Evolutionary conservation across 2,888 invertebrate species (phyloP), one percentile per base, ranked within the genome.

Genomic region (Leptinotarsa rubiginosa): DNA sequence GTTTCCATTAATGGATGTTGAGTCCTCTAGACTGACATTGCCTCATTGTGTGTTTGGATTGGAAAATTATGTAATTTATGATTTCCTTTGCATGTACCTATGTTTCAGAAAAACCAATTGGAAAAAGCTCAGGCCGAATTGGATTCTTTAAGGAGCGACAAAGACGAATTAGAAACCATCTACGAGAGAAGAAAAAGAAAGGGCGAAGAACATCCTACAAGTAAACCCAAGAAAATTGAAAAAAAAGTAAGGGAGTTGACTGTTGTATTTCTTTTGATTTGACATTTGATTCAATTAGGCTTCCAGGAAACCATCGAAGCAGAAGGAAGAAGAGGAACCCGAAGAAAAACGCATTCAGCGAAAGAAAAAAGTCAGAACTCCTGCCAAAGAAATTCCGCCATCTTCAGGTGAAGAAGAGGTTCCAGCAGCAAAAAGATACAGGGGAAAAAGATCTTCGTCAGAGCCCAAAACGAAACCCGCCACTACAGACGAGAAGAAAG

Each of bases 31-130:
- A 25, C 4, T 3, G 25, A 25, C 25, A 25, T 4, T 41, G 10
- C 3, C 41, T 41, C 10, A 41, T 41, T 41, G 41, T 41, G 41
- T 41, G 10, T 31, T 31, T 31, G 10, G 31, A 31, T 31, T 31
- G 31, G 2, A 31, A 31, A 31, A 31, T 31, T 31, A 31, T 31
- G 31, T 31, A 31, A 31, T 31, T 31, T 31, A 1, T 31, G 25
- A 3, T 5, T 31, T 31, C 25, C 5, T 31, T 31, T 31, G 25
- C 25, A 31, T 31, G 25, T 10, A 31, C 7, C 1, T 31, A 4
- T 18, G n/a, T 72, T 76, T 65, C 52, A 78, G 78, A 74, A 25
- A 47, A 50, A 74, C 47, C 68, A 74, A 64, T 62, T 75, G 15
- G 50, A 75, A 62, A 52, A 70, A 31, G 73, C 73, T 47, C 65